phyloP scores from a whole-genome alignment of 2,888 invertebrate species.

The Eilema griseolum region DNA sequence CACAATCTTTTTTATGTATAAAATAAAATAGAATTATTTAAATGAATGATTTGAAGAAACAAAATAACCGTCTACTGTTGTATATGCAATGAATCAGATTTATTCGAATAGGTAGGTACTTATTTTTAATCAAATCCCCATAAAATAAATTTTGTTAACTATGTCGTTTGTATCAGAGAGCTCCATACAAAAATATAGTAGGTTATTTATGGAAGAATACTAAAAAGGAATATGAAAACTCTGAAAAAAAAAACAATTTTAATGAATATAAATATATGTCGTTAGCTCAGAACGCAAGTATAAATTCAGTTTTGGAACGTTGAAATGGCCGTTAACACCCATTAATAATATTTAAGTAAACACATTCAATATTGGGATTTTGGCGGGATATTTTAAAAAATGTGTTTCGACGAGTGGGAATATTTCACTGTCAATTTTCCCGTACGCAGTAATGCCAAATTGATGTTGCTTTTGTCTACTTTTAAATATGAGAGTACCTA shows the following conservation, averaged over 20 bases:
- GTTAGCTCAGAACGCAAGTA: slow-evolving; percentile 28
- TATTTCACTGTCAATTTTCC: slow-evolving; percentile 46
- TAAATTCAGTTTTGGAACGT: slow-evolving; percentile 29
- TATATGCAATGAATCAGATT: background rate
- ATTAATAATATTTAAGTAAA: slow-evolving; percentile 45
- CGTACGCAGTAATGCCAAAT: slow-evolving; percentile 47
- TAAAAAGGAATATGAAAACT: slow-evolving; percentile 1
- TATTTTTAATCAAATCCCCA: background rate
- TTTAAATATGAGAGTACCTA: slow-evolving; percentile 55
- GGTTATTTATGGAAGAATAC: background rate
- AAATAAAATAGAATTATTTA: no score
- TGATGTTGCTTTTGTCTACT: slow-evolving; percentile 50
- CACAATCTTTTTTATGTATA: no score
- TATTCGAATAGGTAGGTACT: background rate
- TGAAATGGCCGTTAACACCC: slow-evolving; percentile 29
- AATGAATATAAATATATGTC: slow-evolving; percentile 46
- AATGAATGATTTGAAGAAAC: no score
- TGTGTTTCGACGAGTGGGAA: slow-evolving; percentile 29
- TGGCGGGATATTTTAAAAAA: slow-evolving; percentile 35
- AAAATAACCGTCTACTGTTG: no score
- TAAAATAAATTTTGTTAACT: background rate
- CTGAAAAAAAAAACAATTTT: slow-evolving; percentile 2
- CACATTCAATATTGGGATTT: slow-evolving; percentile 36
- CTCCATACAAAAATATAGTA: background rate
- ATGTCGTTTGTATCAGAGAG: background rate